These are phyloP conservation scores for Serripes groenlandicus DNA, from an alignment of 2,888 invertebrate genomes.

Conservation along the genomic window DNA sequence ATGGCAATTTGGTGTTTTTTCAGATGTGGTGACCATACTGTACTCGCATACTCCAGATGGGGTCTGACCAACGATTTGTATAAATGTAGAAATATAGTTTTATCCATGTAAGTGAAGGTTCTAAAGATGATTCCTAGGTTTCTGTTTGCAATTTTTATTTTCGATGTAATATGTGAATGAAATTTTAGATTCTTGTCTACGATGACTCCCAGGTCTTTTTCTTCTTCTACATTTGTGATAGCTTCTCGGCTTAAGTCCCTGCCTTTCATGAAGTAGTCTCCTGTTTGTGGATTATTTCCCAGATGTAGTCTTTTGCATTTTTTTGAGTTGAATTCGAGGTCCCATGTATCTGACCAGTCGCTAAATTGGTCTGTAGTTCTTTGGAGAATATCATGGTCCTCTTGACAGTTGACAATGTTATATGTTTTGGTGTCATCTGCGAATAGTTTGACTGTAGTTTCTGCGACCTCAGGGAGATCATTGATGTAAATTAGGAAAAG, in stretches of 20 bases:
- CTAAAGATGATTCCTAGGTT: not conserved
- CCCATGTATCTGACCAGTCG: not conserved
- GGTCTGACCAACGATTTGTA: slow-evolving; percentile 17
- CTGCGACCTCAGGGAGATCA: slow-evolving; percentile 8
- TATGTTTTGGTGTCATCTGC: slow-evolving; percentile 34
- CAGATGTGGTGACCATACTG: no score
- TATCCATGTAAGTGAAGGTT: slow-evolving; percentile 1
- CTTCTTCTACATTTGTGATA: not conserved
- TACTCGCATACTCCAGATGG: slow-evolving; percentile 12
- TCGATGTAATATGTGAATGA: not conserved
- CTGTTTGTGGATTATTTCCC: not conserved
- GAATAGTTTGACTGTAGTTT: not conserved
- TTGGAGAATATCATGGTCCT: not conserved
- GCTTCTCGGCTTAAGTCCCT: not conserved
- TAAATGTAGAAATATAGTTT: slow-evolving; percentile 25
- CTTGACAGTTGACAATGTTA: not conserved
- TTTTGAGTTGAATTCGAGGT: not conserved
- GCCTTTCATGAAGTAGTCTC: not conserved
- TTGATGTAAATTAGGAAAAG: slow-evolving; percentile 22
- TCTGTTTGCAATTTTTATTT: not conserved
- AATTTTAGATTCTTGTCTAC: not conserved
- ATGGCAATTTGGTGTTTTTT: slow-evolving; percentile 9
- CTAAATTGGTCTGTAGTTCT: not conserved
- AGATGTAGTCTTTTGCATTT: slow-evolving; percentile 16
- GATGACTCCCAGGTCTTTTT: slow-evolving; percentile 5